Conservation (phyloP, 2,113 vertebrate genomes). For the Patagioenas fasciata region DNA sequence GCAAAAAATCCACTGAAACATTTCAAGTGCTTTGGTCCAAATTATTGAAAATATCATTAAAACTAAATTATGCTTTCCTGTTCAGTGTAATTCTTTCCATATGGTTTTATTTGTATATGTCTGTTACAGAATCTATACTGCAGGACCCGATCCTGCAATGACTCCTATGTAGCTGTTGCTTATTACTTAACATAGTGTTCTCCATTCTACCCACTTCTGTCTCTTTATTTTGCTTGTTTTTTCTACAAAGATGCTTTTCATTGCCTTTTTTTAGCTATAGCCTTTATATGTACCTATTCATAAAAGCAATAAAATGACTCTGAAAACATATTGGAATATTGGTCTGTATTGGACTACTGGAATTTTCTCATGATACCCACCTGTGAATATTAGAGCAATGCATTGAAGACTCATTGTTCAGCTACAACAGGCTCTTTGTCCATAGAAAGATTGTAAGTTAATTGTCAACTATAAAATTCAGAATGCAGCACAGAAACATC, state of each 20-base stretch:
- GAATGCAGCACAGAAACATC: background rate
- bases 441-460: background rate
- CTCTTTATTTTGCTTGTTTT: background rate
- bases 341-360: background rate
- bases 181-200: background rate
- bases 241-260: slow-evolving; percentile 12
- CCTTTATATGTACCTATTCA: background rate
- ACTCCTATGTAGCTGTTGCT: background rate
- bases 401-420: background rate
- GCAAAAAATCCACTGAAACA: background rate
- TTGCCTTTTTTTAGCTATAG: background rate
- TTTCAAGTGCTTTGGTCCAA: background rate
- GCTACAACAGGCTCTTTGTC: background rate
- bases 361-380: background rate
- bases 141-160: background rate
- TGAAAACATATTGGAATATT: background rate
- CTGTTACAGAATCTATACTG: background rate
- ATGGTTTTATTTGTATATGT: background rate
- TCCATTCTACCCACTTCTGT: background rate
- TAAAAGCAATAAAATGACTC: background rate
- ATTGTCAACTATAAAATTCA: background rate
- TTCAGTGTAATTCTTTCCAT: background rate
- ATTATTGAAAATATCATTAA: background rate
- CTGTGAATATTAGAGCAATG: background rate
- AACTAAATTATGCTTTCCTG: background rate